phyloP scores from a whole-genome alignment of 1,140 invertebrate genomes.

The Lordiphosa mommai region DNA sequence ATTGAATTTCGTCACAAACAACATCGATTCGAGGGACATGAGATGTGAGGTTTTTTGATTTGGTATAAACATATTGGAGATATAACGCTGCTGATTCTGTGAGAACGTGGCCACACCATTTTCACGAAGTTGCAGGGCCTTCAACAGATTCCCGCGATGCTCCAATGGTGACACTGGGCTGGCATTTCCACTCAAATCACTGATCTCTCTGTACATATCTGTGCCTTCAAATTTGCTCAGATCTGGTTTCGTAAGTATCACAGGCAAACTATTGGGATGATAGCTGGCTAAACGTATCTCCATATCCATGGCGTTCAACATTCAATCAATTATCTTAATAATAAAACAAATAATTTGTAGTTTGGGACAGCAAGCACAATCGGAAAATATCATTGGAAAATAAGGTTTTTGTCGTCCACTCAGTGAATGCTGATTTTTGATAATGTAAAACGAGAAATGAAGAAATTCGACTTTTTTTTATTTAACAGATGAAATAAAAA shows the following conservation, averaged over 20 bases:
- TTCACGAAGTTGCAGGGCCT: slow-evolving; percentile 48
- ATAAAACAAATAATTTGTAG: too few relatives aligned
- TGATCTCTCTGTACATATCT: slow-evolving; percentile 63
- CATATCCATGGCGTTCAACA: slow-evolving; percentile 52
- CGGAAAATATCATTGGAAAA: too few relatives aligned
- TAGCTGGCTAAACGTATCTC: slow-evolving; percentile 21
- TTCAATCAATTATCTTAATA: too few relatives aligned
- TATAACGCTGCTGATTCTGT: slow-evolving; percentile 79
- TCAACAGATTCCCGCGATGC: slow-evolving; percentile 46
- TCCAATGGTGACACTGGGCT: slow-evolving; percentile 7
- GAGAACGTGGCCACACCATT: slow-evolving; percentile 61
- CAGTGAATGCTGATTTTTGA: too few relatives aligned
- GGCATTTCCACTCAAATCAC: slow-evolving; percentile 24
- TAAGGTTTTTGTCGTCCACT: too few relatives aligned
- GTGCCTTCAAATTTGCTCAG: slow-evolving; percentile 60
- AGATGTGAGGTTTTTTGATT: slow-evolving; percentile 83
- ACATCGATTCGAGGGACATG: slow-evolving; percentile 83
- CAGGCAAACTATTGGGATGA: slow-evolving; percentile 45
- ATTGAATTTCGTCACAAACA: slow-evolving; percentile 89
- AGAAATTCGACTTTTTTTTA: too few relatives aligned
- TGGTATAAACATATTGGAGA: slow-evolving; percentile 84
- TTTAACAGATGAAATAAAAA: too few relatives aligned
- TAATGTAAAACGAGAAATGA: too few relatives aligned
- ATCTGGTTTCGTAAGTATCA: slow-evolving; percentile 65
- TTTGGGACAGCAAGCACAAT: too few relatives aligned